Conservation (phyloP, 2,888 invertebrate genomes). For the Mylabris sibirica region DNA sequence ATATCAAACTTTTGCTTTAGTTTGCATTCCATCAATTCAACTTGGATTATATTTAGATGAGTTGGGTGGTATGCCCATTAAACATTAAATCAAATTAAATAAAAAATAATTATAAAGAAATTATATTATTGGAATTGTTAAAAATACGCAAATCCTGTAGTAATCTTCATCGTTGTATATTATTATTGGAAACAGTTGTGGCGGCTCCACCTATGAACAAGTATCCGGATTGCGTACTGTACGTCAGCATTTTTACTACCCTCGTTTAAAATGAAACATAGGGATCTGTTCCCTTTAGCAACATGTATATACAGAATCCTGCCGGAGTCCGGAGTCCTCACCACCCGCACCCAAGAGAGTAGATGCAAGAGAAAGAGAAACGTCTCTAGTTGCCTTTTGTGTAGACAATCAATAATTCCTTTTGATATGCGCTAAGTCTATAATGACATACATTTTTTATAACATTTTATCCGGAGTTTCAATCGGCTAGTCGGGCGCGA, state of each 20-base stretch:
- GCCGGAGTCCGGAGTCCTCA: slow-evolving; percentile 22
- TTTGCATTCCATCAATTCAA: slow-evolving; percentile 35
- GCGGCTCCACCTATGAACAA: slow-evolving; percentile 40
- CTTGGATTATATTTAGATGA: slow-evolving; percentile 53
- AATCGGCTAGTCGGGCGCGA: slow-evolving; percentile 28
- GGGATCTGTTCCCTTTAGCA: slow-evolving; percentile 23
- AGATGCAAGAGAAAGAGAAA: neutral
- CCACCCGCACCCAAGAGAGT: neutral
- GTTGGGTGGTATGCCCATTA: slow-evolving; percentile 40
- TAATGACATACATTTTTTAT: slow-evolving; percentile 51
- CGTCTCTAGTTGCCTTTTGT: slow-evolving; percentile 22
- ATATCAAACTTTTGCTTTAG: slow-evolving; percentile 30
- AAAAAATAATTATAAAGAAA: neutral
- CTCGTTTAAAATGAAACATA: slow-evolving; percentile 22
- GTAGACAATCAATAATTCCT: slow-evolving; percentile 51
- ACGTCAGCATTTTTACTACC: slow-evolving; percentile 25
- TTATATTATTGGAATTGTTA: neutral
- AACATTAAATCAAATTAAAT: neutral
- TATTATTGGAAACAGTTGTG: neutral
- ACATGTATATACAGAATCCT: slow-evolving; percentile 29
- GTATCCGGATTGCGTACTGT: slow-evolving; percentile 26
- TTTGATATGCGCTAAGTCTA: slow-evolving; percentile 46
- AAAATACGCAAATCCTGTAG: slow-evolving; percentile 11
- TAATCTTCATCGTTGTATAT: neutral
- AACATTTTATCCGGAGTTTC: slow-evolving; percentile 35